Conservation (phyloP, 2,113 vertebrate genomes). For the Motacilla alba region DNA sequence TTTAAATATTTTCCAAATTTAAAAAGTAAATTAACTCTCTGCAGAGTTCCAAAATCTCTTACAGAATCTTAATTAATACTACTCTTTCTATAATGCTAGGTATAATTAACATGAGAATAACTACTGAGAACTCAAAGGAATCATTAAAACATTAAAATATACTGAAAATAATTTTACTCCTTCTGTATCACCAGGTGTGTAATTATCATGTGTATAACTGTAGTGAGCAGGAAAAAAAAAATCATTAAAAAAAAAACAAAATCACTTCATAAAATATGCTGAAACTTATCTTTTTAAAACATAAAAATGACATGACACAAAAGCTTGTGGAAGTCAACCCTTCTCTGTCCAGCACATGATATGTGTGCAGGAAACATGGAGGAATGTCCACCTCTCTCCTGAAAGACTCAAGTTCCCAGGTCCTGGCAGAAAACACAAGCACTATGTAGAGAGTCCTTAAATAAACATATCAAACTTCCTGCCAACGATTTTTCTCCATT, state of each 20-base stretch:
- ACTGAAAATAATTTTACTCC: neutral
- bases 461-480: neutral
- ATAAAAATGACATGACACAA: neutral
- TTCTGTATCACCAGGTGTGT: neutral
- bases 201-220: neutral
- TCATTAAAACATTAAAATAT: neutral
- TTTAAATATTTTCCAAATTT: neutral
- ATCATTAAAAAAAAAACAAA: neutral
- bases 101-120: neutral
- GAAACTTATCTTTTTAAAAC: neutral
- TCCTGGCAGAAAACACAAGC: neutral
- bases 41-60: neutral
- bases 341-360: neutral
- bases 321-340: neutral
- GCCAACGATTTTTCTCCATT: neutral
- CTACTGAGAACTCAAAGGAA: neutral
- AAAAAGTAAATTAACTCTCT: neutral
- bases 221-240: neutral
- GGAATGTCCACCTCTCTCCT: neutral
- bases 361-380: fast-evolving
- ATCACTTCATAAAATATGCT: neutral
- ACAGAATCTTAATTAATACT: neutral
- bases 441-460: neutral
- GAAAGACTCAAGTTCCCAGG: neutral
- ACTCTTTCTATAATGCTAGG: neutral